These are phyloP conservation scores for Xylocampa areola DNA, from an alignment of 2,888 invertebrate genomes.

Conservation along the genomic window DNA sequence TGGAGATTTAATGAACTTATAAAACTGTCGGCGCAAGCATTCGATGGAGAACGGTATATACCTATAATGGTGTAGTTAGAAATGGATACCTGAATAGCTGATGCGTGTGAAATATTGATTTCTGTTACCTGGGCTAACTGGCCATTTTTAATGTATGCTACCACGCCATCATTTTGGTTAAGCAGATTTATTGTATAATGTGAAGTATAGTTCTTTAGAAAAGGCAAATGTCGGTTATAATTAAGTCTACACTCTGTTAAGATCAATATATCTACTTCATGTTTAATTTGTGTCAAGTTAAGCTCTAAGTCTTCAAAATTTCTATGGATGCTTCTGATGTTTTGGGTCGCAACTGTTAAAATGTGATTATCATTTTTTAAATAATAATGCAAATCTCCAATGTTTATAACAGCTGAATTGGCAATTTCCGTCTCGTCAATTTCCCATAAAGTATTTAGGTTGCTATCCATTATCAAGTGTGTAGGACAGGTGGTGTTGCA, in stretches of 20 bases:
- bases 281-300: conserved; percentile 12
- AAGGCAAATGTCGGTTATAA: conserved; percentile 21
- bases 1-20: conserved; percentile 3
- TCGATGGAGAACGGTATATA: conserved; percentile 4
- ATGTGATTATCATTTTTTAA: not conserved
- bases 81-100: not conserved
- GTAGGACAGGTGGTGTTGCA: not conserved
- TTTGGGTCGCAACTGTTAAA: conserved; percentile 12
- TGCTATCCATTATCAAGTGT: not conserved
- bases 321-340: conserved; percentile 19
- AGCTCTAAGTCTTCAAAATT: conserved; percentile 24
- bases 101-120: conserved; percentile 10
- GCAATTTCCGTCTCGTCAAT: not conserved
- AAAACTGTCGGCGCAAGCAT: conserved; percentile 2
- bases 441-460: not conserved
- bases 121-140: conserved; percentile 8
- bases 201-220: conserved; percentile 17
- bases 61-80: not conserved
- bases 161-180: conserved; percentile 39
- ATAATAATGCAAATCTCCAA: not conserved
- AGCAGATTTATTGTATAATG: conserved; percentile 24
- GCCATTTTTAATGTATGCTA: conserved; percentile 21
- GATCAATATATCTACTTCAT: conserved; percentile 26
- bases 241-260: conserved; percentile 38
- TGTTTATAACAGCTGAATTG: not conserved